These are phyloP conservation scores for Mylabris sibirica DNA, from an alignment of 2,888 invertebrate genomes.

Conservation along the genomic window DNA sequence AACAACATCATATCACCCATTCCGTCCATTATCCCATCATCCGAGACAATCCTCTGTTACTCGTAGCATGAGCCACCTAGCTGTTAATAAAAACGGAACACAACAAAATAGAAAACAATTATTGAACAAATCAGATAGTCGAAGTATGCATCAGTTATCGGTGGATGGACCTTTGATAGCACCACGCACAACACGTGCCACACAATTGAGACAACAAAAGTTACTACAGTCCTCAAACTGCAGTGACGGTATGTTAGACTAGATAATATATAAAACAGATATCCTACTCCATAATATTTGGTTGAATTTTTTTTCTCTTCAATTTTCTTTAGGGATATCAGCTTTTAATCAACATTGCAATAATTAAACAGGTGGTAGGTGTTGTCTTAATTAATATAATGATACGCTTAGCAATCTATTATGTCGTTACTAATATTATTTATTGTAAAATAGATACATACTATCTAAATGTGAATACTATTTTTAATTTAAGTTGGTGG, in stretches of 20 bases:
- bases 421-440: slow-evolving; percentile 4
- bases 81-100: slow-evolving; percentile 61
- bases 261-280: neutral
- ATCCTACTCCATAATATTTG: neutral
- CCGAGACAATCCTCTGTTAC: slow-evolving; percentile 64
- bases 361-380: slow-evolving; percentile 19
- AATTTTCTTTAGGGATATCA: slow-evolving; percentile 18
- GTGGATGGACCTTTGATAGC: slow-evolving; percentile 49
- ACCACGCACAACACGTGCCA: slow-evolving; percentile 59
- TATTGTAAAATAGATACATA: neutral
- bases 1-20: slow-evolving; percentile 33
- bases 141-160: slow-evolving; percentile 60
- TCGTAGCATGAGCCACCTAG: slow-evolving; percentile 77
- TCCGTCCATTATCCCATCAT: slow-evolving; percentile 54
- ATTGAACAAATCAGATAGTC: slow-evolving; percentile 59
- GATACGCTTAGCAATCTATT: slow-evolving; percentile 18
- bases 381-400: slow-evolving; percentile 16
- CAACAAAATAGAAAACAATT: slow-evolving; percentile 55
- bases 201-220: slow-evolving; percentile 60
- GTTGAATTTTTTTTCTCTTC: neutral
- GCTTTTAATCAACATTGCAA: slow-evolving; percentile 2
- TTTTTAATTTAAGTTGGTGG: slow-evolving; percentile 36
- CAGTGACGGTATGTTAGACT: slow-evolving; percentile 57
- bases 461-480: neutral
- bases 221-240: slow-evolving; percentile 54